Evolutionary conservation across 2,113 vertebrate species (phyloP).

Genomic region (Oryzias javanicus): DNA sequence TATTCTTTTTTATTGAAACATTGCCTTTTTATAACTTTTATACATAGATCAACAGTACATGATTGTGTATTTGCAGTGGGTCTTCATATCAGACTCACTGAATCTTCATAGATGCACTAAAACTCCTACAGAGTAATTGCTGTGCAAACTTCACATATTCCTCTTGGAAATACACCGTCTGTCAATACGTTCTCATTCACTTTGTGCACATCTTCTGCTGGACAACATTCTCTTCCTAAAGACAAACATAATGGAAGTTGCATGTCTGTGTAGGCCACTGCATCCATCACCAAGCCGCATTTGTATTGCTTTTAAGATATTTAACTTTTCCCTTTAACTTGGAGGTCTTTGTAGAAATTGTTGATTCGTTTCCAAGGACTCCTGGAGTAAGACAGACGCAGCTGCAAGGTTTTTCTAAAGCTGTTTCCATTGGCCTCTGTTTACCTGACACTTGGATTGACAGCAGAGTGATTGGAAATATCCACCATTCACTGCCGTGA

Average conservation of each 20-base stretch:
- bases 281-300: slow-evolving; percentile 38
- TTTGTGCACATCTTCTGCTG: slow-evolving; percentile 41
- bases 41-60: not conserved
- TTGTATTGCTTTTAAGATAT: slow-evolving; percentile 63
- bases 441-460: slow-evolving; percentile 86
- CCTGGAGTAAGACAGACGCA: slow-evolving; percentile 71
- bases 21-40: not conserved
- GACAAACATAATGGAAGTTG: slow-evolving; percentile 51
- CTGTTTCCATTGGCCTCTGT: slow-evolving; percentile 81
- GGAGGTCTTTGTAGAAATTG: slow-evolving; percentile 77
- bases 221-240: slow-evolving; percentile 40
- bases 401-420: slow-evolving; percentile 77
- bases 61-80: not conserved
- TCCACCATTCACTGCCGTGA: slow-evolving; percentile 81
- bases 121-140: slow-evolving; percentile 48
- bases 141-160: slow-evolving; percentile 40
- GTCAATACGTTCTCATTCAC: slow-evolving; percentile 58
- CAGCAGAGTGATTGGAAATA: slow-evolving; percentile 86
- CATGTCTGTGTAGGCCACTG: slow-evolving; percentile 34
- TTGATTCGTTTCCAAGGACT: slow-evolving; percentile 73
- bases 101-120: slow-evolving; percentile 28
- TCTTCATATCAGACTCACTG: slow-evolving; percentile 21
- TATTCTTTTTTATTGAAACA: slow-evolving; percentile 7
- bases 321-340: slow-evolving; percentile 74
- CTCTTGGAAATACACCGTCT: slow-evolving; percentile 43